Evolutionary conservation across 2,797 vertebrate species (phyloP).

Genomic region (Gallirallus australis): DNA sequence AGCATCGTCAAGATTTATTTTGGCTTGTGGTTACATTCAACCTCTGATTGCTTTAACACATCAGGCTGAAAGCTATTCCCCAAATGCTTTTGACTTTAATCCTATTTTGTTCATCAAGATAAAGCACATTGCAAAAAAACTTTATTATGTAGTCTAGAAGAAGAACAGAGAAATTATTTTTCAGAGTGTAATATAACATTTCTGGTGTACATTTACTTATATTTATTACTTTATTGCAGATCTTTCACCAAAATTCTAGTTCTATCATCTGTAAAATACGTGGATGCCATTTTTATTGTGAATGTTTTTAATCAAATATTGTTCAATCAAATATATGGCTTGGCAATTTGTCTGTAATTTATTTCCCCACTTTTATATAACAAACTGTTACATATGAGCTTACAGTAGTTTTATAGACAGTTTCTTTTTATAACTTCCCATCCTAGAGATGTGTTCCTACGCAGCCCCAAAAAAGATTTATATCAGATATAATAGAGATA

Average conservation of each 20-base stretch:
- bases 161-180: slow-evolving; percentile 17
- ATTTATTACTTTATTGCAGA: slow-evolving; percentile 19
- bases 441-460: slow-evolving; percentile 41
- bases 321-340: background rate
- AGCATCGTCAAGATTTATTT: background rate
- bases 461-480: slow-evolving; percentile 23
- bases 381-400: slow-evolving; percentile 29
- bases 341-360: slow-evolving; percentile 42
- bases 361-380: slow-evolving; percentile 48
- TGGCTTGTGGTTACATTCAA: background rate
- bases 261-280: background rate
- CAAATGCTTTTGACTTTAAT: slow-evolving; percentile 2
- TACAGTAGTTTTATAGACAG: slow-evolving; percentile 35
- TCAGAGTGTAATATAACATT: slow-evolving; percentile 3
- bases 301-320: slow-evolving; percentile 19
- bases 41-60: background rate
- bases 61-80: background rate
- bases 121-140: background rate
- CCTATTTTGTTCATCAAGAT: background rate
- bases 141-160: background rate
- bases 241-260: slow-evolving; percentile 10
- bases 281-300: slow-evolving; percentile 6
- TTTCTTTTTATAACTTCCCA: slow-evolving; percentile 56
- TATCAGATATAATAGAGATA: slow-evolving; percentile 23
- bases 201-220: slow-evolving; percentile 16